Conservation (phyloP, 2,888 invertebrate species). For the Meghimatium bilineatum region DNA sequence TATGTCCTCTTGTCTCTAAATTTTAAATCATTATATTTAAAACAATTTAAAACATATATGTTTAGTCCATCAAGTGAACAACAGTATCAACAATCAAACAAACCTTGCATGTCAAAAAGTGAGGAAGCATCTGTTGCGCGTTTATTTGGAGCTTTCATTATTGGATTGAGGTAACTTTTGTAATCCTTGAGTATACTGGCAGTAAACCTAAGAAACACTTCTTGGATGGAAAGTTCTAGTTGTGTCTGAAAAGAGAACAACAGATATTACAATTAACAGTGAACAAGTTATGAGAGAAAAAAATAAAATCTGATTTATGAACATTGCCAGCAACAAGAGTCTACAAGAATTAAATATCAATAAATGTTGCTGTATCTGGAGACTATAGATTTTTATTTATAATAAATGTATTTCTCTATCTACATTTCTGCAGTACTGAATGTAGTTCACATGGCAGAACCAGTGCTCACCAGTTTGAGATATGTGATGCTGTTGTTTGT, state of each 20-base stretch:
- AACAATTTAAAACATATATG: no score
- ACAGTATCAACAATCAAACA: neutral
- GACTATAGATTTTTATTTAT: no score
- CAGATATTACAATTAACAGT: neutral
- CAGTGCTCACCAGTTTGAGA: no score
- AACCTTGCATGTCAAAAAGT: conserved; percentile 90
- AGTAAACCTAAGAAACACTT: conserved; percentile 97
- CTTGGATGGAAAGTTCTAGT: conserved; percentile 95
- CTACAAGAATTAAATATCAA: neutral
- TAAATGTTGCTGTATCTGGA: no score
- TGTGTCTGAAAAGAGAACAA: conserved; percentile 60
- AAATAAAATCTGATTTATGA: no score
- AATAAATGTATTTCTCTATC: no score
- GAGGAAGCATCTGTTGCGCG: conserved; percentile 96
- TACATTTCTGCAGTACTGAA: no score
- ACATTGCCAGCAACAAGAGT: neutral
- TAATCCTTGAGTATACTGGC: conserved; percentile 94
- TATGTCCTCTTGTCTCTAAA: no score
- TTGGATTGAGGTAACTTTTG: conserved; percentile 90
- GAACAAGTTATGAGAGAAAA: neutral
- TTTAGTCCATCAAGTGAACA: no score
- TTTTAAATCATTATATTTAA: no score
- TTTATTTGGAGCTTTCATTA: conserved; percentile 88
- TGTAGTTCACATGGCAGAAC: no score
- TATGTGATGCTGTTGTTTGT: no score